Evolutionary conservation across 2,888 invertebrate genomes (phyloP), one percentile per base, ranked within the genome.

Genomic region (Platerodrilus igneus): DNA sequence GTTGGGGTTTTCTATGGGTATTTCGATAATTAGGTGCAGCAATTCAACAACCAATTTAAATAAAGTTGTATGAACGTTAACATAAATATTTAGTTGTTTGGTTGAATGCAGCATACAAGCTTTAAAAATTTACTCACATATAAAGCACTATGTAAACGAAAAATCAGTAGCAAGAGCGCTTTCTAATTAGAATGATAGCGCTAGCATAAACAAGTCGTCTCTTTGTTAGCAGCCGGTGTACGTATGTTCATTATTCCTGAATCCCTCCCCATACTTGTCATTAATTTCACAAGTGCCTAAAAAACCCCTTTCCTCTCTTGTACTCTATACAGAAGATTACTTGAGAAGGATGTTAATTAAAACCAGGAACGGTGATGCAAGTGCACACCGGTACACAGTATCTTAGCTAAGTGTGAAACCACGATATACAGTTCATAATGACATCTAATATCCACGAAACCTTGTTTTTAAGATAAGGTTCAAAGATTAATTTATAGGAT

Each of bases 221-320:
- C 48, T 50, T 47, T 50, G 52, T 50, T 48, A 45, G 45, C 37
- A 47, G 47, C 48, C 48, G 47, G 52, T 50, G 73, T 72, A 45
- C 45, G 45, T 45, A 45, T 66, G 64, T 65, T 67, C 50, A 52
- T 51, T 52, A 52, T 51, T 49, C 48, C 45, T 38, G 39, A 38
- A 41, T 45, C 50, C 41, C 43, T n/a, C n/a, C 46, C 46, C 45
- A 38, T 48, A 45, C 44, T 47, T 50, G 46, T 53, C 48, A 48
- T 49, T 50, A 46, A 48, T 51, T 45, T 49, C 47, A 48, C 49
- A 48, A 41, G 45, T 47, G 46, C 41, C 73, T 72, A 72, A 72
- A n/a, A n/a, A 71, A 72, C 72, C 72, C 72, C 73, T 68, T 69
- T 70, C 69, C 70, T 59, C 56, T 57, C 62, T 58, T 62, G 60